Evolutionary conservation across 2,888 invertebrate genomes (phyloP).

Genomic region (Plebejus anna): DNA sequence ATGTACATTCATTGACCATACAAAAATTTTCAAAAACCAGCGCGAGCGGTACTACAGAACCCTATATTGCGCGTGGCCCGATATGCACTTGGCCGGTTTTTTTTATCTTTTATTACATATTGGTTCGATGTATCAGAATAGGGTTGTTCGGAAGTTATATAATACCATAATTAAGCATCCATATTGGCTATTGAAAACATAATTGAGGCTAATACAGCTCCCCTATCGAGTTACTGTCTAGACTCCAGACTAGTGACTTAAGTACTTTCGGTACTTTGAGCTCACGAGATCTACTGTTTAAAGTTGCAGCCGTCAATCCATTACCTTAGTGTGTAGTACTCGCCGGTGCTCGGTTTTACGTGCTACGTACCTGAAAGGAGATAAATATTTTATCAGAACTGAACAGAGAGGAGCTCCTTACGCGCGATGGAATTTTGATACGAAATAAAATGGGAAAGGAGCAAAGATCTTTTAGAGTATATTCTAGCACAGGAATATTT

Average conservation of each 20-base stretch:
- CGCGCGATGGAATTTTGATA: not conserved
- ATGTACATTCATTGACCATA: too few species aligned
- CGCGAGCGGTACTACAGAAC: too few species aligned
- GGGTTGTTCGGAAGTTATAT: not conserved
- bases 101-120: too few species aligned
- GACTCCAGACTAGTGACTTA: not conserved
- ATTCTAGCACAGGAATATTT: not conserved
- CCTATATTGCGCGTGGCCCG: too few species aligned
- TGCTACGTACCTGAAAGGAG: slow-evolving; percentile 2
- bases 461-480: not conserved
- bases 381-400: not conserved
- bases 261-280: not conserved
- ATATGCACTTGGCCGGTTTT: too few species aligned
- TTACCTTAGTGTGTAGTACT: not conserved
- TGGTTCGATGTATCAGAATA: too few species aligned
- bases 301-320: not conserved
- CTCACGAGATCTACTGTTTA: not conserved
- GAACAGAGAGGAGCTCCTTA: not conserved
- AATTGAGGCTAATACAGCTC: not conserved
- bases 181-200: not conserved
- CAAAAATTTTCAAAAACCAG: too few species aligned
- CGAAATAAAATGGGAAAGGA: not conserved
- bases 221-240: not conserved
- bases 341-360: not conserved
- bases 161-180: not conserved